Conservation (phyloP, 1,140 invertebrate species). For the Pogonomyrmex californicus region DNA sequence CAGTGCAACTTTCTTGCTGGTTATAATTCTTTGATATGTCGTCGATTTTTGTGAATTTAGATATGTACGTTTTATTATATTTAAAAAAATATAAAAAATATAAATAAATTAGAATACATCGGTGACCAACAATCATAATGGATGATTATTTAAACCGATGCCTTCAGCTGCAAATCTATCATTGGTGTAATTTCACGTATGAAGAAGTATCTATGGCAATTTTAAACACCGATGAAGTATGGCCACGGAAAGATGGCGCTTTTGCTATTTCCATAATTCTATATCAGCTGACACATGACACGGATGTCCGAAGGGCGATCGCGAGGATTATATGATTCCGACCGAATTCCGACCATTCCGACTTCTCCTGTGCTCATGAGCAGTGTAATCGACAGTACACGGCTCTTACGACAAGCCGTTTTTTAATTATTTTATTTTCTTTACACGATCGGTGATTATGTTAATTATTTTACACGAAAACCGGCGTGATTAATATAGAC, state of each 20-base stretch:
- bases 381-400: background rate
- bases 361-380: background rate
- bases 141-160: background rate
- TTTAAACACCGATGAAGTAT: no score
- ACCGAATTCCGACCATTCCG: slow-evolving; percentile 23
- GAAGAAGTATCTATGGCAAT: background rate
- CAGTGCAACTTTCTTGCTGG: no score
- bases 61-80: no score
- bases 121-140: background rate
- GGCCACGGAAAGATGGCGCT: slow-evolving; percentile 21
- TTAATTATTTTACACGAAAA: background rate
- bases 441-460: background rate
- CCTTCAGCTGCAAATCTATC: background rate
- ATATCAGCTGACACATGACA: slow-evolving; percentile 49
- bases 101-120: no score
- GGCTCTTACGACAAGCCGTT: background rate
- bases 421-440: background rate
- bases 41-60: no score
- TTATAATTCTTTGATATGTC: no score
- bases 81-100: no score
- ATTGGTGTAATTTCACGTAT: background rate
- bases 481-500: background rate
- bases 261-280: slow-evolving; percentile 34
- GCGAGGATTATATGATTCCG: background rate
- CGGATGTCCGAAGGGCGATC: background rate